Evolutionary conservation across 2,888 invertebrate species (phyloP), one percentile per base, ranked within the genome.

Genomic region (Stenodema calcarata): DNA sequence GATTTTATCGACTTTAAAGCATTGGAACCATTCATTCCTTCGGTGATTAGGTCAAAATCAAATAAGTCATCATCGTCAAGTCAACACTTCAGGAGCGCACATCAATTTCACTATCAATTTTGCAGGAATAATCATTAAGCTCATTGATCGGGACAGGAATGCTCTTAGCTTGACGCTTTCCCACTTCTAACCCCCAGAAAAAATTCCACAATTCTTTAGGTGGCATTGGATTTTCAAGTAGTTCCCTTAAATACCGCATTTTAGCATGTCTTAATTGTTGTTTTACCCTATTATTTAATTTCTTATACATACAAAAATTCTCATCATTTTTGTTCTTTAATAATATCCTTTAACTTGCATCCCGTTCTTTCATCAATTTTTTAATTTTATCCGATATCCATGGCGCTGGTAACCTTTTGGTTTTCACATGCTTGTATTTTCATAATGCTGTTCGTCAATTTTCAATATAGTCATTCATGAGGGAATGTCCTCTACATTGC

Each of bases 201-300:
- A 75, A 16, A 35, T 75, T 30, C 30, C 73, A 75, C 73, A 75
- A n/a, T 41, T 75, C 73, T 35, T 75, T 75, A 16, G 73, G 73
- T 75, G 73, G 73, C 28, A 41, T 35, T 75, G 73, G 35, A 28
- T 75, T 75, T 1, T 7, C 16, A 28, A 75, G 18, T 12, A 62
- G 11, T 11, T 62, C 62, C 18, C 23, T 62, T 23, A 62, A 27
- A 62, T 23, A 62, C 23, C 62, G 4, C 0, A 30, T 75, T 75
- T 75, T 75, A 30, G 35, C 9, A 41, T 75, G 30, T 35, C 73
- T 75, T 35, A 75, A 35, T 62, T 62, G 23, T 62, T 62, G 62
- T 62, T 62, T 62, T 18, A 62, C 23, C 11, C 27, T 0, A 12
- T 62, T 62, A n/a, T 18, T 1, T 9, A 54, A 18, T n/a, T 41